A percentile compares a stretch with the other conserved stretches of the same genome.
Conservation (phyloP, 2,888 invertebrate species). For the Tromatobia lineatoria region DNA sequence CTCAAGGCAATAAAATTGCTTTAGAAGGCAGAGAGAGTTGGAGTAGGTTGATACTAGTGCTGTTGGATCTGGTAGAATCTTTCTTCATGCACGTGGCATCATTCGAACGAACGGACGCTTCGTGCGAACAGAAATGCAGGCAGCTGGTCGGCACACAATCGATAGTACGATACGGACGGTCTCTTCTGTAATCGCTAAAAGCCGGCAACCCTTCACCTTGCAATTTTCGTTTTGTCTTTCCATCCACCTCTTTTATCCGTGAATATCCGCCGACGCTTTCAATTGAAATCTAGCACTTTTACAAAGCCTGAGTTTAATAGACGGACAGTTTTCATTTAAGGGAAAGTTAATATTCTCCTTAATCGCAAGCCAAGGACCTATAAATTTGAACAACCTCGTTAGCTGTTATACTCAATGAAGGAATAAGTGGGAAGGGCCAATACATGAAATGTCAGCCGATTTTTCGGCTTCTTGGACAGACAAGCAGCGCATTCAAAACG, state of each 20-base stretch:
- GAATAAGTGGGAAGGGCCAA: background rate
- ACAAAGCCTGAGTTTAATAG: constrained; percentile 7
- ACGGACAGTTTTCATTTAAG: background rate
- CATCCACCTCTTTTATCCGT: constrained; percentile 21
- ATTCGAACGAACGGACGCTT: constrained; percentile 24
- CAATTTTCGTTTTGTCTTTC: constrained; percentile 26
- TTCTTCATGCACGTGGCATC: constrained; percentile 6
- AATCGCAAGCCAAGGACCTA: background rate
- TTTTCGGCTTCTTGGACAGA: background rate
- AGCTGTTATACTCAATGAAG: background rate
- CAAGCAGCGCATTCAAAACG: background rate
- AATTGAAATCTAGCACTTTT: constrained; percentile 41
- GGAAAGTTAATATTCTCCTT: background rate
- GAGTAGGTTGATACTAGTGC: background rate
- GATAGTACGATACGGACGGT: constrained; percentile 36
- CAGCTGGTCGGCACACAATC: constrained; percentile 43
- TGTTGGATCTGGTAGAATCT: background rate
- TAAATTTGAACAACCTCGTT: background rate
- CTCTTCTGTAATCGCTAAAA: constrained; percentile 52
- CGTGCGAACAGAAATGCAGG: constrained; percentile 16
- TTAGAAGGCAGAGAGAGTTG: constrained; percentile 9
- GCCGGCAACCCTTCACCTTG: constrained; percentile 50
- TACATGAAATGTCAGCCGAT: background rate
- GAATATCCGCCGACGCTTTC: constrained; percentile 33
- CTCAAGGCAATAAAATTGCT: constrained; percentile 36